Base-by-base conservation (phyloP, 2,888 invertebrate species). In the Celastrina argiolus region DNA sequence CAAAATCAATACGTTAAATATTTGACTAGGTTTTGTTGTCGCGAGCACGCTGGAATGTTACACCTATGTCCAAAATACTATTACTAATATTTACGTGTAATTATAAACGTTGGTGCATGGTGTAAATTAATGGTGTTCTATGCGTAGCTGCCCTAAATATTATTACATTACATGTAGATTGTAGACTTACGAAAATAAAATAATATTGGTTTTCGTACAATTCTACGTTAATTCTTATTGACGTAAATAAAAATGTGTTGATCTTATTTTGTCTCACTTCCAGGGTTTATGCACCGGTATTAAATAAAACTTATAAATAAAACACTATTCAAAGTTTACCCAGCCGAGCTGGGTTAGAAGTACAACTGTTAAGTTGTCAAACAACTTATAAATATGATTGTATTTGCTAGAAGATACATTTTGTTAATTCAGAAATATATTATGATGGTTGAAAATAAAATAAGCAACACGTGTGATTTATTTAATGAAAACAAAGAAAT, bases 1-100 rank as follows among this genome's bases (percentile, higher is more conserved):
- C 22, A 51, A 51, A 51, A 51, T 51, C 51, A 51, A 51, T 51
- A 51, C 51, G 26, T 51, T 51, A 22, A 51, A 26, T 22, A 51
- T 51, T 51, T 26, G 22, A 51, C 14, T 22, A 12, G 22, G 22
- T 51, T 51, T 51, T 22, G 51, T 51, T 51, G 26, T 51, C 51
- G 51, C 51, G 26, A 12, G 12, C 26, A 5, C 10, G 10, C 22
- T 51, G 16, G 42, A 16, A 7, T 45, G 36, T 36, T 36, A 51
- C 0, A 12, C 4, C 10, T 10, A 2, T 22, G 12, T 51, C 8
- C 14, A 51, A 26, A 22, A 51, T 22, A 5, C 12, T 2, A n/a
- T n/a, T n/a, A n/a, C 36, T 6, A 16, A 8, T 51, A 12, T 51
- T 51, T 12, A 22, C 22, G 10, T 51, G 16, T 31, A 51, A 12